Evolutionary conservation across 2,888 invertebrate species (phyloP).

Genomic region (Chrysodeixis includens): DNA sequence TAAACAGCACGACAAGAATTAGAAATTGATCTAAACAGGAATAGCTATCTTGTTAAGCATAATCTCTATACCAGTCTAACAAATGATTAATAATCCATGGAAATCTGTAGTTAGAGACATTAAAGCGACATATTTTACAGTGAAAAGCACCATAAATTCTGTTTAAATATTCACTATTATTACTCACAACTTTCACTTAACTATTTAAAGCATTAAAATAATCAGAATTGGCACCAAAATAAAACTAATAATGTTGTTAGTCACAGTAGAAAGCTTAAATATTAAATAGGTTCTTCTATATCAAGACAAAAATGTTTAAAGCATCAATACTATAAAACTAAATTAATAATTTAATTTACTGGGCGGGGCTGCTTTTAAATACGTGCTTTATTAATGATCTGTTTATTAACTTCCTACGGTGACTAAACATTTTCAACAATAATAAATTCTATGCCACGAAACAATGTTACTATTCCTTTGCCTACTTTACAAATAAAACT

Average conservation of each 20-base stretch:
- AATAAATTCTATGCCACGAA: slow-evolving; percentile 55
- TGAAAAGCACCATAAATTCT: slow-evolving; percentile 85
- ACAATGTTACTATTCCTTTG: slow-evolving; percentile 47
- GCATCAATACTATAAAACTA: slow-evolving; percentile 8
- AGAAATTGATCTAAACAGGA: slow-evolving; percentile 59
- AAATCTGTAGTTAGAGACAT: slow-evolving; percentile 41
- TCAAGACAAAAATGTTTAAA: neutral
- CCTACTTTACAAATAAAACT: slow-evolving; percentile 28
- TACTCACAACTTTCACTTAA: slow-evolving; percentile 84
- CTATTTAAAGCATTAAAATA: slow-evolving; percentile 85
- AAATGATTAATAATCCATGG: slow-evolving; percentile 28
- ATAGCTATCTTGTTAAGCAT: slow-evolving; percentile 54
- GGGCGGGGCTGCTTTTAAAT: neutral
- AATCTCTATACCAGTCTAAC: slow-evolving; percentile 46
- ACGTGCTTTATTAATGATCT: neutral
- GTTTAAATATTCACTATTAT: slow-evolving; percentile 74
- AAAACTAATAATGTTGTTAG: slow-evolving; percentile 61
- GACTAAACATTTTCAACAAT: slow-evolving; percentile 59
- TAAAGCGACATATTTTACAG: slow-evolving; percentile 59
- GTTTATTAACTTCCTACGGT: slow-evolving; percentile 41
- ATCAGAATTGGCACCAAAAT: slow-evolving; percentile 85
- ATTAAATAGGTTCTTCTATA: neutral
- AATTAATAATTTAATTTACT: neutral
- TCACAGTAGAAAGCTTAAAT: slow-evolving; percentile 47
- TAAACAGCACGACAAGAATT: slow-evolving; percentile 63